Evolutionary conservation across 1,140 invertebrate species (phyloP).

Genomic region (Temnothorax longispinosus): DNA sequence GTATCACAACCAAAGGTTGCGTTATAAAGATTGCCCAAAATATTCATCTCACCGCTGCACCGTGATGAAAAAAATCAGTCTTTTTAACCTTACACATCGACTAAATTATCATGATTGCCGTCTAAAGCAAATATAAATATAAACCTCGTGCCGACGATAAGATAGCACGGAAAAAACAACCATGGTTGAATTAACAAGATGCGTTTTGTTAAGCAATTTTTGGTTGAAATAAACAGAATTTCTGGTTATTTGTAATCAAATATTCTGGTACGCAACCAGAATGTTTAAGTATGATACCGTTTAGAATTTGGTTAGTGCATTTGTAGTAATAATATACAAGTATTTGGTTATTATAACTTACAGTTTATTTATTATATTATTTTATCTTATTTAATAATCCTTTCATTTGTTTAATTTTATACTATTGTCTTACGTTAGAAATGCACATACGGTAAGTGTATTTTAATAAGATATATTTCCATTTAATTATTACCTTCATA

Average conservation of each 20-base stretch:
- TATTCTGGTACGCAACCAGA: no score
- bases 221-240: no score
- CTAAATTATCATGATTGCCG: not conserved
- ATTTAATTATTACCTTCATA: not conserved
- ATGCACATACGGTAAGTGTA: not conserved
- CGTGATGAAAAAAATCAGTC: not conserved
- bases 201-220: no score
- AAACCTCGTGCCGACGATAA: not conserved
- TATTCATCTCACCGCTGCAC: not conserved
- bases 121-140: slow-evolving; percentile 26
- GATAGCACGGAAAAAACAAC: not conserved
- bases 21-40: not conserved
- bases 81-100: not conserved
- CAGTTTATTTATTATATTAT: not conserved
- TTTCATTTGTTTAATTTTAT: not conserved
- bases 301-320: no score
- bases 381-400: not conserved
- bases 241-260: no score
- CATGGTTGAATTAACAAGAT: no score
- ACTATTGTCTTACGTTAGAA: not conserved
- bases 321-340: no score
- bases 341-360: no score
- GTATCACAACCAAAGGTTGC: not conserved
- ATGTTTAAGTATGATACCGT: no score
- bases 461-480: not conserved